Evolutionary conservation across 2,888 invertebrate genomes (phyloP).

Genomic region (Acanthosepion esculentum): DNA sequence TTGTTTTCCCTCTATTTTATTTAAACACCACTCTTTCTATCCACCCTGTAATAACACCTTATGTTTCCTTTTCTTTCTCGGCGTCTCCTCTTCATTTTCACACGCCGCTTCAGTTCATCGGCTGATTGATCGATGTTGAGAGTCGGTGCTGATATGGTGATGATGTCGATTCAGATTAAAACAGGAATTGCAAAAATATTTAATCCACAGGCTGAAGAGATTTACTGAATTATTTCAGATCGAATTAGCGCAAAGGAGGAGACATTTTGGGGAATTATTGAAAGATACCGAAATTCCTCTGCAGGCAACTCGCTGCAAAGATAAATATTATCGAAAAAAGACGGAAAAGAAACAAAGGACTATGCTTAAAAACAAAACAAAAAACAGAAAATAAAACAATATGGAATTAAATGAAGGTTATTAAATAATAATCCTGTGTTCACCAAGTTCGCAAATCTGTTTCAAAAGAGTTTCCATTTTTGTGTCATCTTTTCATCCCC

Average conservation of each 20-base stretch:
- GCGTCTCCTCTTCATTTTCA: not conserved
- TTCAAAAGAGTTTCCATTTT: no score
- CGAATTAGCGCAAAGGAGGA: not conserved
- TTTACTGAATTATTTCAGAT: slow-evolving; percentile 16
- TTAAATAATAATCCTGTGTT: not conserved
- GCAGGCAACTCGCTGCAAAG: not conserved
- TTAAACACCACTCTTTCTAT: no score
- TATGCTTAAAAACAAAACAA: not conserved
- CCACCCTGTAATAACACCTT: no score
- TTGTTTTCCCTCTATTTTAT: no score
- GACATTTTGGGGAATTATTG: not conserved
- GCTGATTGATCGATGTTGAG: not conserved
- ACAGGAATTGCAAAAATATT: not conserved
- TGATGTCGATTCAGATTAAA: not conserved
- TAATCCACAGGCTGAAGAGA: not conserved
- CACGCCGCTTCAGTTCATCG: no score
- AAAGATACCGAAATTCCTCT: not conserved
- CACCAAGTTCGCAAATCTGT: no score
- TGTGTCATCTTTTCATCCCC: no score
- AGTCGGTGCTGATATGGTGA: not conserved
- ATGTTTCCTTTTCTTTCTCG: no score
- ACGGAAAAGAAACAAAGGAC: not conserved
- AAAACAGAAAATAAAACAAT: not conserved
- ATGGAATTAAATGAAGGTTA: not conserved
- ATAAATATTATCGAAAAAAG: not conserved